Percentiles rank a stretch among this genome's conserved stretches.
Evolutionary conservation across 1,140 invertebrate species (phyloP).

Genomic region (Bombus affinis): DNA sequence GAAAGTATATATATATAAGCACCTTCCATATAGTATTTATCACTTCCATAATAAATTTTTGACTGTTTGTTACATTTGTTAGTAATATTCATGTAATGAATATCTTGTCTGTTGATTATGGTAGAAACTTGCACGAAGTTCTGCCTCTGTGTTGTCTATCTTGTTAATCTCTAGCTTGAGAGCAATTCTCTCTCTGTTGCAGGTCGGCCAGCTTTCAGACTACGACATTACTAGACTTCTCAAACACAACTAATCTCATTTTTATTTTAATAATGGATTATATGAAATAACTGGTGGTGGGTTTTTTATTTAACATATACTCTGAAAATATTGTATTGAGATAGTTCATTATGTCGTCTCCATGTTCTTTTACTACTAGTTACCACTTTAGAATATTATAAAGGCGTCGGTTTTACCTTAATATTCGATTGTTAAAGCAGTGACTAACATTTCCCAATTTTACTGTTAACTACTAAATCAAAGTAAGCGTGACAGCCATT

Average conservation of each 20-base stretch:
- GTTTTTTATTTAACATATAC: conserved; percentile 69
- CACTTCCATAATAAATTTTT: conserved; percentile 27
- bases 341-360: conserved; percentile 45
- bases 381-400: conserved; percentile 51
- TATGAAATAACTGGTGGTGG: conserved; percentile 74
- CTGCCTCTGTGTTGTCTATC: conserved; percentile 50
- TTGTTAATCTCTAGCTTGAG: conserved; percentile 76
- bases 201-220: conserved; percentile 84
- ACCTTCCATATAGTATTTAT: conserved; percentile 47
- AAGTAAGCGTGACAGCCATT: conserved; percentile 41
- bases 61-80: conserved; percentile 13
- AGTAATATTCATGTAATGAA: conserved; percentile 19
- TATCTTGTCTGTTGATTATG: conserved; percentile 33
- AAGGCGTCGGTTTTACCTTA: conserved; percentile 21
- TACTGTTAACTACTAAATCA: conserved; percentile 7
- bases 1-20: conserved; percentile 28
- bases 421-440: conserved; percentile 23
- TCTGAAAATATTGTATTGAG: conserved; percentile 52
- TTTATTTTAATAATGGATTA: conserved; percentile 74
- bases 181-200: conserved; percentile 82
- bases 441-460: conserved; percentile 40
- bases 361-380: conserved; percentile 34
- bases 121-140: conserved; percentile 48
- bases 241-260: conserved; percentile 74
- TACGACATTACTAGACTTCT: conserved; percentile 83